Percentiles rank a stretch among this genome's conserved stretches.
phyloP scores from a whole-genome alignment of 2,888 invertebrate species.

The Philhelius pedissequus region DNA sequence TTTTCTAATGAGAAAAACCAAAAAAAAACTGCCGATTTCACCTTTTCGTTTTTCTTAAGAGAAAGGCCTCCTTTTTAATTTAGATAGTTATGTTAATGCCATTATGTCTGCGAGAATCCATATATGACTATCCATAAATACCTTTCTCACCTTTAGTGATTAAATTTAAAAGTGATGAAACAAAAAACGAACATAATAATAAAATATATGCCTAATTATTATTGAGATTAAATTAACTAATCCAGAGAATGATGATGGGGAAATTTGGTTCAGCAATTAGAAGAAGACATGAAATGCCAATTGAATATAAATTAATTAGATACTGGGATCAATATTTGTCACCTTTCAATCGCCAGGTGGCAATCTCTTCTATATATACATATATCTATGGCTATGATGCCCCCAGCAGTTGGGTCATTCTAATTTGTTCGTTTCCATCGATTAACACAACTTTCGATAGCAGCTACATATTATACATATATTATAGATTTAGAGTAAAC shows the following conservation, averaged over 20 bases:
- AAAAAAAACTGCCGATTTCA: slow-evolving; percentile 44
- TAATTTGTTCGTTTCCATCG: slow-evolving; percentile 26
- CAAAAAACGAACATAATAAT: background rate
- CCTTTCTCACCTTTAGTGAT: background rate
- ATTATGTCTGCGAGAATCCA: background rate
- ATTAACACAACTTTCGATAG: background rate
- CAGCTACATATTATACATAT: background rate
- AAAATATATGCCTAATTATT: background rate
- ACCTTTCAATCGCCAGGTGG: background rate
- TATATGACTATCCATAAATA: background rate
- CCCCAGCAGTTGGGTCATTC: slow-evolving; percentile 34
- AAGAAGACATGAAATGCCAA: background rate
- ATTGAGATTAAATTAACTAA: background rate
- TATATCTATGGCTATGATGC: background rate
- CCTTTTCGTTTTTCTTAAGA: slow-evolving; percentile 19
- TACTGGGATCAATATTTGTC: background rate
- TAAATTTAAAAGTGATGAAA: too few relatives aligned
- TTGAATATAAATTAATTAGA: background rate
- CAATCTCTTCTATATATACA: background rate
- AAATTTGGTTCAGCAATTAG: background rate
- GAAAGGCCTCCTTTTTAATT: background rate
- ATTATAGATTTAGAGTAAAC: background rate
- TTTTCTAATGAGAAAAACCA: slow-evolving; percentile 21
- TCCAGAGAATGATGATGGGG: background rate
- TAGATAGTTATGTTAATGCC: background rate